Base-by-base conservation (phyloP, 2,797 vertebrate species). In the Leptatherina wallacei region DNA sequence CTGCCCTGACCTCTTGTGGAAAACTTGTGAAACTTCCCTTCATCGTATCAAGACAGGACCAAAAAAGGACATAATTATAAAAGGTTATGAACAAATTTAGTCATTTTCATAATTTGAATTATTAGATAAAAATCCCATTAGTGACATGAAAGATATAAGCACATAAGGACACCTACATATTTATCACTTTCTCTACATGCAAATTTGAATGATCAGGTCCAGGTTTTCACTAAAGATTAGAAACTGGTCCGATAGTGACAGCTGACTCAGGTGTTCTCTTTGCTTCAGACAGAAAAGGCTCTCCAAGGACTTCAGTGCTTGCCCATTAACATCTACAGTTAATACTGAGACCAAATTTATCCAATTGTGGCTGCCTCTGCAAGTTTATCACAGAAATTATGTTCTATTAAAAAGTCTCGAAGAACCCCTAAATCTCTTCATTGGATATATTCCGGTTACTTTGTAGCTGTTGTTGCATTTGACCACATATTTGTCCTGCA, bases 1-100 rank as follows among this genome's bases (percentile, higher is more conserved):
- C 69, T 27, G 38, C 27, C 73, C 84, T 86, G 89, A 84, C 85
- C 87, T 88, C 85, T 88, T 69, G 87, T 91, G 88, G 86, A 83
- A 7, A 52, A 58, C 22, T 51, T 52, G 65, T 61, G 83, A 77
- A 84, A 61, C 42, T 67, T 51, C 16, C 29, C 36, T 49, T 5
- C 54, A 10, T 76, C 24, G 11, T 2, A n/a, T n/a, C 6, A 60
- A 66, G 6, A n/a, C n/a, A n/a, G n/a, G n/a, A n/a, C n/a, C n/a
- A 18, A n/a, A 4, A 12, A 14, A 42, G 44, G 44, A 9, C 20
- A 47, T 8, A n/a, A 10, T 2, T 44, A 40, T 6, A n/a, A 44
- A 20, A 20, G 2, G 20, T 2, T 9, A 18, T 44, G 42, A 18
- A 20, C 42, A 18, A 6, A 7, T 18, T 6, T 22, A 2, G 20